Conservation (phyloP, 2,797 vertebrate genomes). For the Danio choprae region DNA sequence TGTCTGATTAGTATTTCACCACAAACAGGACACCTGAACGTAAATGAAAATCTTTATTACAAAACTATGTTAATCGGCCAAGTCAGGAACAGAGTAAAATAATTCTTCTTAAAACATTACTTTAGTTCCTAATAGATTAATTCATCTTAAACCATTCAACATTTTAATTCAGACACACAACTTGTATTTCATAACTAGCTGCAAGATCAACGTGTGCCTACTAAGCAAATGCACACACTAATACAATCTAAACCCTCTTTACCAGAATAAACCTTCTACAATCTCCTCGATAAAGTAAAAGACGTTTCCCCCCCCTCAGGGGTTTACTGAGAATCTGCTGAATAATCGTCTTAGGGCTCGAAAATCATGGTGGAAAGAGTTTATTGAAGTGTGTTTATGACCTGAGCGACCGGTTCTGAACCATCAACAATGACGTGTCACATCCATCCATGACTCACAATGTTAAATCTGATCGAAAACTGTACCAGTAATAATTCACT, state of each 20-base stretch:
- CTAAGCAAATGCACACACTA: not conserved
- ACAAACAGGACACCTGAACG: not conserved
- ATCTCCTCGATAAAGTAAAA: no score
- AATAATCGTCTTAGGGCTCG: not conserved
- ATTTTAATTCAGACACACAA: not conserved
- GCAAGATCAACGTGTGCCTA: not conserved
- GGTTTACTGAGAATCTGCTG: not conserved
- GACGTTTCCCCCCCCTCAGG: no score
- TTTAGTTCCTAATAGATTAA: no score
- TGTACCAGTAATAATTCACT: conserved; percentile 13
- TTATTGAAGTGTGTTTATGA: not conserved
- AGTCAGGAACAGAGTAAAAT: not conserved
- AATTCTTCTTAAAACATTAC: no score
- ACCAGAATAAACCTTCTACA: no score
- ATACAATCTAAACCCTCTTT: not conserved
- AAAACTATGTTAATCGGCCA: not conserved
- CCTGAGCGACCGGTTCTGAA: not conserved
- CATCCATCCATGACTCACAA: not conserved
- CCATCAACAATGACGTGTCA: conserved; percentile 1
- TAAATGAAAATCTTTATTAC: conserved; percentile 4
- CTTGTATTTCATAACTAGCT: conserved; percentile 3
- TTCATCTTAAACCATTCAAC: no score
- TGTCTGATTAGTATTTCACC: no score
- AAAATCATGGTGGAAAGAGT: not conserved
- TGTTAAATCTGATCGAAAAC: conserved; percentile 10